These are phyloP conservation scores for Eilema sororculum DNA, from an alignment of 2,888 invertebrate genomes.

Conservation along the genomic window DNA sequence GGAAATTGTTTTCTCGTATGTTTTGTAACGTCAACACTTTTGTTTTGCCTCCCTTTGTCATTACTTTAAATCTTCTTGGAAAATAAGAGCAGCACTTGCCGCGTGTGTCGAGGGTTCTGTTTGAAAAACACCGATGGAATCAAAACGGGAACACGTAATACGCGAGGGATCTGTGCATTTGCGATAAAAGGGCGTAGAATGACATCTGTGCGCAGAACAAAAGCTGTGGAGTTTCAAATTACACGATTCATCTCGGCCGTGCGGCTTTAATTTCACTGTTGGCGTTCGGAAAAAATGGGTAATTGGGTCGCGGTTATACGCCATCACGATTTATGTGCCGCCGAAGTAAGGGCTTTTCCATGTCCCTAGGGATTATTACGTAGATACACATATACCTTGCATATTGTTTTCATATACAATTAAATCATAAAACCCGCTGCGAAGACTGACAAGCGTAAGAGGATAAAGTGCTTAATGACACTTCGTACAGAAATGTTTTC, in stretches of 20 bases:
- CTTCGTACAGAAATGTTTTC: conserved; percentile 20
- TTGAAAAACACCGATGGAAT: conserved; percentile 56
- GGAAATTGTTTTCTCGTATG: conserved; percentile 29
- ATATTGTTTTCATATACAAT: conserved; percentile 37
- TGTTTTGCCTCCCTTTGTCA: conserved; percentile 33
- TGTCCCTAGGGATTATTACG: conserved; percentile 20
- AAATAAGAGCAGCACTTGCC: conserved; percentile 33
- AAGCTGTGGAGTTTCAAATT: conserved; percentile 74
- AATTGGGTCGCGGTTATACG: conserved; percentile 69
- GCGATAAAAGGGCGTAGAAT: conserved; percentile 60
- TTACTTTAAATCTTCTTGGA: conserved; percentile 36
- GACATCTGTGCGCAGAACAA: conserved; percentile 70
- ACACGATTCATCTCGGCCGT: conserved; percentile 74
- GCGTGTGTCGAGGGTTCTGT: conserved; percentile 32
- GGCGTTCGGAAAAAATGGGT: conserved; percentile 71
- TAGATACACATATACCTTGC: conserved; percentile 13
- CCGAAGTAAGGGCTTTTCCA: conserved; percentile 25
- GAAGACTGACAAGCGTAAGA: conserved; percentile 25
- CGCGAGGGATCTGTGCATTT: conserved; percentile 43
- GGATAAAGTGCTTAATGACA: conserved; percentile 28
- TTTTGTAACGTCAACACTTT: conserved; percentile 33
- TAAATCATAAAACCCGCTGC: conserved; percentile 22
- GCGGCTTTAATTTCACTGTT: conserved; percentile 73
- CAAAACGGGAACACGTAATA: conserved; percentile 55
- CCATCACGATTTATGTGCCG: conserved; percentile 48